Conservation (phyloP, 2,113 vertebrate genomes). For the Taurulus bubalis region DNA sequence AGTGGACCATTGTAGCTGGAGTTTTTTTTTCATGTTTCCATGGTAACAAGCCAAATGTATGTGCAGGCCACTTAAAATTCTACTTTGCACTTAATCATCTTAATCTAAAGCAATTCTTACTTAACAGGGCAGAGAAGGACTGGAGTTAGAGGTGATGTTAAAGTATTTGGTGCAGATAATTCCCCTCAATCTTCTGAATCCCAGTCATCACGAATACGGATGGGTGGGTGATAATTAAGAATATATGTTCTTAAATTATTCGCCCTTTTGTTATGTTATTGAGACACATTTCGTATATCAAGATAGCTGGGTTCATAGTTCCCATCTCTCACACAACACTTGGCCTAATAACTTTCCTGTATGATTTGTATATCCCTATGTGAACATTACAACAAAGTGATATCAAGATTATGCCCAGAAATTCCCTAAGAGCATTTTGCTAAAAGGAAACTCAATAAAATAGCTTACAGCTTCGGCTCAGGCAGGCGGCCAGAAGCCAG, state of each 20-base stretch:
- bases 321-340: not conserved
- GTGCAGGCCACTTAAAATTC: conserved; percentile 9
- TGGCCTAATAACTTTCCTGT: not conserved
- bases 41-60: conserved; percentile 32
- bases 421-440: not conserved
- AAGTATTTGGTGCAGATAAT: not conserved
- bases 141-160: not conserved
- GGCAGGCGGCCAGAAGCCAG: not conserved
- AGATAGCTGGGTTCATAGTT: not conserved
- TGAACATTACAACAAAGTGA: not conserved
- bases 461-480: not conserved
- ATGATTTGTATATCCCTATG: not conserved
- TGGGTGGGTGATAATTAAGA: not conserved
- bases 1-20: not conserved
- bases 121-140: conserved; percentile 13
- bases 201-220: not conserved
- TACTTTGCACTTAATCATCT: conserved; percentile 19
- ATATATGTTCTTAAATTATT: not conserved
- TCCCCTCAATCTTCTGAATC: not conserved
- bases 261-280: not conserved
- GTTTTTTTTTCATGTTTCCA: conserved; percentile 2
- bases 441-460: not conserved
- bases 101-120: conserved; percentile 9
- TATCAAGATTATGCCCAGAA: conserved; percentile 5
- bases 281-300: not conserved